Evolutionary conservation across 2,797 vertebrate species (phyloP).

Genomic region (Poeciliopsis infans): DNA sequence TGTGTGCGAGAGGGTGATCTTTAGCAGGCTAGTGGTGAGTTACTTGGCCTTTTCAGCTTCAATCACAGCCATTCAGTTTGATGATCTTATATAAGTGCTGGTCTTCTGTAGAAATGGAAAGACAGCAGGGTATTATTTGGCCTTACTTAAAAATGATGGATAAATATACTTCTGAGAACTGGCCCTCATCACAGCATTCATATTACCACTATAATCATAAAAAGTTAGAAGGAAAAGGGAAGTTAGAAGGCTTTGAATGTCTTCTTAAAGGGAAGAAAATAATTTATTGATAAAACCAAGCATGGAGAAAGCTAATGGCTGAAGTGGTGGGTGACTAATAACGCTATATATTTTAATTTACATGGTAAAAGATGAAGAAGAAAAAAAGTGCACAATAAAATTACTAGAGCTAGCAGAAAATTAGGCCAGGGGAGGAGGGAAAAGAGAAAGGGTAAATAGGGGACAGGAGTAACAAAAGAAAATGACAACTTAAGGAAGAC

Average conservation of each 20-base stretch:
- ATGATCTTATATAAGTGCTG: slow-evolving; percentile 58
- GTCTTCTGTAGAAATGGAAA: slow-evolving; percentile 38
- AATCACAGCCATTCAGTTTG: slow-evolving; percentile 63
- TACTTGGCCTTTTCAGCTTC: slow-evolving; percentile 71
- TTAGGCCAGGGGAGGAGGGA: background rate
- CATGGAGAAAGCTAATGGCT: background rate
- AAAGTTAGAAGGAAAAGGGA: slow-evolving; percentile 7
- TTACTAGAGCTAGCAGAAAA: background rate
- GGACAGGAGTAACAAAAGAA: slow-evolving; percentile 65
- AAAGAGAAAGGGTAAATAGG: slow-evolving; percentile 54
- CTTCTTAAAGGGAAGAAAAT: slow-evolving; percentile 17
- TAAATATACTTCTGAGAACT: slow-evolving; percentile 43
- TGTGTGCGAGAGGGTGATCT: slow-evolving; percentile 54
- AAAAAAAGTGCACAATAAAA: background rate
- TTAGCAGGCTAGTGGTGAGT: slow-evolving; percentile 57
- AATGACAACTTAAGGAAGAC: slow-evolving; percentile 68
- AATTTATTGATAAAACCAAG: slow-evolving; percentile 13
- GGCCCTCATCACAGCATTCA: slow-evolving; percentile 37
- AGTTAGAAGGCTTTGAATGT: background rate
- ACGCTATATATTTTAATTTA: background rate
- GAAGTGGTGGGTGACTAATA: background rate
- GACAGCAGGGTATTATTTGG: slow-evolving; percentile 50
- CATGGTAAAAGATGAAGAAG: background rate
- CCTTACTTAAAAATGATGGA: slow-evolving; percentile 52
- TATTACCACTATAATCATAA: slow-evolving; percentile 35